Evolutionary conservation across 2,113 vertebrate species (phyloP), one percentile per base, ranked within the genome.

Genomic region (Notarius quadriscutis): DNA sequence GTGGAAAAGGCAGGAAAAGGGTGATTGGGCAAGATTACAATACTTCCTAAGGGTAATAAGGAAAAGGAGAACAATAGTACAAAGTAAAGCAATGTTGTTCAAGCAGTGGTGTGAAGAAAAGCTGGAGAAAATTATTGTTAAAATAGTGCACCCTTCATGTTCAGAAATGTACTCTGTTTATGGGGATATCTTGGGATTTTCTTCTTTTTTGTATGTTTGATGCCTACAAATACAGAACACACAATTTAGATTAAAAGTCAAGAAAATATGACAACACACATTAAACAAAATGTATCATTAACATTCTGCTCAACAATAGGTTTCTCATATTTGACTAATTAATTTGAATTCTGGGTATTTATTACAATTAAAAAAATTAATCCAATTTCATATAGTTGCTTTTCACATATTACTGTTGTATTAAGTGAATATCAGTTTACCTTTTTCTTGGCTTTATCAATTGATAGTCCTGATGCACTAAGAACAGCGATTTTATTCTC

Each of bases 401-500:
- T 55, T 27, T 55, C 25, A 79, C 22, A 79, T 15, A 27, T 78
- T 30, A 53, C 55, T 41, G 53, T 27, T 48, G 11, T 30, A 41
- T 27, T 7, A 34, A 57, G 2, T 60, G 4, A 60, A 84, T 1
- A 53, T 63, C 22, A 51, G 1, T 87, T 93, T 0, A 96, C 95
- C 92, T 96, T 97, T 91, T 94, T 97, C 94, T 91, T 97, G 0
- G 93, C 93, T 95, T 62, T 94, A 91, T 27, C 87, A 92, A 96
- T 90, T 0, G 94, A 94, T 87, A 96, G 93, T 25, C 96, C 97
- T 0, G 93, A 95, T 0, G 96, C 94, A 0, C 91, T 96, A 71
- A 99, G 93, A 60, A 96, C 96, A 0, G 97, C 96, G 0, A 99
- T 97, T 82, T 97, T 96, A 89, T 93, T 95, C 90, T 99, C 96